These are phyloP conservation scores for Barbus barbus DNA, from an alignment of 2,113 vertebrate species.

Conservation along the genomic window DNA sequence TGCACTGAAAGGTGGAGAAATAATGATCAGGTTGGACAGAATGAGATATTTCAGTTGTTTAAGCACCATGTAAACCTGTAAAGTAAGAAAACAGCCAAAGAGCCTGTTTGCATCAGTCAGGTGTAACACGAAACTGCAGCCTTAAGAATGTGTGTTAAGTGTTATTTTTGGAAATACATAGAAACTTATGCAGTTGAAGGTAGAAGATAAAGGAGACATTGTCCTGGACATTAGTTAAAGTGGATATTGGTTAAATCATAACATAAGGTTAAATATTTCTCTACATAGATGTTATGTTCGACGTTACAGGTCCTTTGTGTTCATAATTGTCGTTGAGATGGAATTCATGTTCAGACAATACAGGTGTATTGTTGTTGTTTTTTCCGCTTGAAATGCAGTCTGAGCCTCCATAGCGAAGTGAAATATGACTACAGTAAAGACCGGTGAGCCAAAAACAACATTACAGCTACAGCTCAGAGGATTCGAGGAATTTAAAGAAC, in stretches of 20 bases:
- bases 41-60: background rate
- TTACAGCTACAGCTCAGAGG: background rate
- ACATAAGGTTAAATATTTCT: background rate
- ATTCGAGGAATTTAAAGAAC: background rate
- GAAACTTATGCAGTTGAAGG: background rate
- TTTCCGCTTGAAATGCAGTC: background rate
- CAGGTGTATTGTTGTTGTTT: background rate
- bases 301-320: background rate
- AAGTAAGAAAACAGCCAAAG: background rate
- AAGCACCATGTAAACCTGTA: background rate
- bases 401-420: background rate
- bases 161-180: background rate
- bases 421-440: background rate
- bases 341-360: background rate
- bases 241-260: background rate
- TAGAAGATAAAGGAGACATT: background rate
- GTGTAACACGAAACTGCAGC: background rate
- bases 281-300: background rate
- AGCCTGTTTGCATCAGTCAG: background rate
- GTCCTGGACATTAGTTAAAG: background rate
- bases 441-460: constrained; percentile 14
- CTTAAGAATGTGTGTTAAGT: background rate
- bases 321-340: background rate
- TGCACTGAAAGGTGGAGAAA: background rate
- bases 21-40: background rate